Base-by-base conservation (phyloP, 2,797 vertebrate genomes). In the Erithacus rubecula region DNA sequence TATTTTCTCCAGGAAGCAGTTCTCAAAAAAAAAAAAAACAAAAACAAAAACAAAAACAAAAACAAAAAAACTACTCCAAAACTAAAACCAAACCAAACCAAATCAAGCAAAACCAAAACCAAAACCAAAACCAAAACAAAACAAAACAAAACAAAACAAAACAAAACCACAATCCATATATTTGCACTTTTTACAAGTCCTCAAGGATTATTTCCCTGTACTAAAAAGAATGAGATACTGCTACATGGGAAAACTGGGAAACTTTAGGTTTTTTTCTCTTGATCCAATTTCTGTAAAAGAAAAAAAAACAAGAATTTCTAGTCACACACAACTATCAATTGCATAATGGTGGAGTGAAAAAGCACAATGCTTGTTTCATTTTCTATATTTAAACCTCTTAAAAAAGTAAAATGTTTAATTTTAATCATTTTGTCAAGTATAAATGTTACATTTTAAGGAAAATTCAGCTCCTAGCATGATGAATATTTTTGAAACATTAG, bases 1-100 rank as follows among this genome's bases (percentile, higher is more conserved):
- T 91, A 80, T 77, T 95, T 81, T n/a, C 43, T 62, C 16, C 60
- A 95, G 85, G 81, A 93, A 89, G 83, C 27, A 74, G 46, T 64
- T 47, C 37, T 34, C 4, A 12, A 43, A 22, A 37, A 77, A 37
- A 55, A 89, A 2, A n/a, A n/a, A n/a, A n/a, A n/a, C n/a, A n/a
- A n/a, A n/a, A n/a, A n/a, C n/a, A n/a, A n/a, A n/a, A n/a, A n/a
- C n/a, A n/a, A n/a, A n/a, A n/a, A n/a, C n/a, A n/a, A n/a, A n/a
- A n/a, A n/a, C n/a, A n/a, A n/a, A n/a, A n/a, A n/a, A n/a, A n/a
- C n/a, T n/a, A n/a, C 6, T 13, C 47, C 44, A 22, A 22, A 44
- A 44, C 44, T 44, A 22, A 44, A 44, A 44, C 44, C 44, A 44
- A 44, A 44, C 43, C 44, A 44, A 21, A 21, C 46, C 12, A 53